Evolutionary conservation across 53 echinoderm and acorn worm species (phyloP), one percentile per base, ranked within the genome.

Genomic region (Temnopleurus reevesii): DNA sequence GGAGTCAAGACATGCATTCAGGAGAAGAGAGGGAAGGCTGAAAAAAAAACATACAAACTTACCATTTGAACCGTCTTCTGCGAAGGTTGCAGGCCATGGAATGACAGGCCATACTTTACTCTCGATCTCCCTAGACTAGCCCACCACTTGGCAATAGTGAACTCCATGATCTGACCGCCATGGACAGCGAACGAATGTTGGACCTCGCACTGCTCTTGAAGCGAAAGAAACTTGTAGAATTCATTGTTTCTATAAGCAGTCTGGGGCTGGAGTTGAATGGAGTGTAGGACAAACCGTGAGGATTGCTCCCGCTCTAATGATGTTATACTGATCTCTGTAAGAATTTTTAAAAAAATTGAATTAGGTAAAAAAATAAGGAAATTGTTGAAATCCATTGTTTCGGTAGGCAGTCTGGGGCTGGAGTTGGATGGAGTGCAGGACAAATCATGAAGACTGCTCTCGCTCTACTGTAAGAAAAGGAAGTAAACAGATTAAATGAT

Each of bases 111-210:
- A 86, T 93, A 94, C 55, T 91, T 94, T 76, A 98, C 90, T 59
- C 86, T 90, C 1, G 94, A 93, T 59, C 89, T 91, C 83, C 95
- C 96, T 30, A 95, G 83, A 64, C 94, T 96, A 36, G 99, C 96
- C 99, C 99, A 96, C 95, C 99, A 98, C 90, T 98, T 96, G 28
- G 94, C 99, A 4, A 98, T 90, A 21, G 92, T 91, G 46, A 98
- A 89, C 80, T 98, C 96, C 65, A 96, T 55, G 54, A 93, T 92
- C 12, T 89, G 83, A 46, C 94, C 94, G 8, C 91, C 93, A 77
- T 91, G 66, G 45, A 98, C 99, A 0, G 95, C 91, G 81, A 98
- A 96, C 1, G 94, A 83, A 38, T 95, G 94, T 27, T 93, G 89
- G 2, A 89, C 92, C 53, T 93, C 92, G 1, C 90, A 92, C 4